Conservation (phyloP, 1,140 invertebrate genomes). For the Apolygus lucorum region DNA sequence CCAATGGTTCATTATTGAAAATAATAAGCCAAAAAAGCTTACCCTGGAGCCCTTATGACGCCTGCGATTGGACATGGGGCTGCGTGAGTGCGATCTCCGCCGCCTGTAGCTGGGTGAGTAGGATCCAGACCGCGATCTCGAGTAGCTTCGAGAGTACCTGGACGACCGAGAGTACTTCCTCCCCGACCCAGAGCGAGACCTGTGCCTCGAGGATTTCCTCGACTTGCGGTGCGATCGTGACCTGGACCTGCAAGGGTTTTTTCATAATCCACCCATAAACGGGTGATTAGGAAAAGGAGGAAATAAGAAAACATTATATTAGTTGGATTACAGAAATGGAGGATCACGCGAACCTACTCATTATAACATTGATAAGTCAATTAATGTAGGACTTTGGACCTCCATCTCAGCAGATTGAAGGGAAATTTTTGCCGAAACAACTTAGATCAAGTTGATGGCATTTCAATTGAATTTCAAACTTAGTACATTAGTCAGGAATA, state of each 20-base stretch:
- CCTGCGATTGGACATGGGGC: not conserved
- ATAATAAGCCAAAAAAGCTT: not conserved
- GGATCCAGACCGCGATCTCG: not conserved
- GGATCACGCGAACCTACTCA: too few relatives aligned
- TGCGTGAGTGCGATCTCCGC: not conserved
- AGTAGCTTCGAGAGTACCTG: not conserved
- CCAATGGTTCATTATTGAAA: too few relatives aligned
- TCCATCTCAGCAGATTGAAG: too few relatives aligned
- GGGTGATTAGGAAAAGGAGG: not conserved
- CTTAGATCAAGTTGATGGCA: too few relatives aligned
- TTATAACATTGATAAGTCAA: too few relatives aligned
- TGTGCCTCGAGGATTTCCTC: not conserved
- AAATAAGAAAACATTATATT: not conserved
- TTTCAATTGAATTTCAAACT: too few relatives aligned
- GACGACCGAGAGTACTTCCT: not conserved
- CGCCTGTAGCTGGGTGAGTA: conserved; percentile 1
- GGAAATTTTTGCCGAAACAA: too few relatives aligned
- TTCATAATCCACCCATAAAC: not conserved
- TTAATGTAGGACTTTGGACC: too few relatives aligned
- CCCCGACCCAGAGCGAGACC: not conserved
- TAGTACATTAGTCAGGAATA: too few relatives aligned
- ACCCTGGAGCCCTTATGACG: conserved; percentile 5
- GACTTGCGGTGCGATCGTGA: conserved; percentile 5
- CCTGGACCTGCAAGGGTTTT: not conserved
- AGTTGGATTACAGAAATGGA: too few relatives aligned